These are phyloP conservation scores for Drosophila picticornis DNA, from an alignment of 2,888 invertebrate genomes.

Conservation along the genomic window DNA sequence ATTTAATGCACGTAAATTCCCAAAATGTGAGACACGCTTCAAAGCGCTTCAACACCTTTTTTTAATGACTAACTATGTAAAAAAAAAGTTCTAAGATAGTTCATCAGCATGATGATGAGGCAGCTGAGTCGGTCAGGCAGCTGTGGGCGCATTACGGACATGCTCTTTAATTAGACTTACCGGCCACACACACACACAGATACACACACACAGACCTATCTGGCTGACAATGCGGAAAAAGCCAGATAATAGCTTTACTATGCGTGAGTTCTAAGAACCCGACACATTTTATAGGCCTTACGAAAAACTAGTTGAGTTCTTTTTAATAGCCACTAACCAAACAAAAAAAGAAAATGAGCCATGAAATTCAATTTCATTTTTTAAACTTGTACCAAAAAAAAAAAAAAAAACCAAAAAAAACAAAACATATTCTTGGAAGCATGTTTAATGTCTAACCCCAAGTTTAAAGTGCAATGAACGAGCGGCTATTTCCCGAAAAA, in stretches of 20 bases:
- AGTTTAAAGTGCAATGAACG: conserved; percentile 62
- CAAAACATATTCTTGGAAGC: conserved; percentile 59
- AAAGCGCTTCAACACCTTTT: conserved; percentile 25
- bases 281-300: conserved; percentile 62
- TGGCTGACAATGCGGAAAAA: conserved; percentile 59
- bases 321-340: conserved; percentile 58
- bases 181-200: neutral
- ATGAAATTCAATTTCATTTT: conserved; percentile 73
- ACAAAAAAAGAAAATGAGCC: conserved; percentile 43
- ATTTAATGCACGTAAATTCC: conserved; percentile 22
- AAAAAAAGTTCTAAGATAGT: conserved; percentile 12
- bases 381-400: conserved; percentile 1
- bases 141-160: conserved; percentile 58
- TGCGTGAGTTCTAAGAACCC: conserved; percentile 67
- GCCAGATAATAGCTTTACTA: conserved; percentile 30
- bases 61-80: conserved; percentile 27
- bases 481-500: neutral
- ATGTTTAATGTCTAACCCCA: conserved; percentile 18
- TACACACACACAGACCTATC: neutral
- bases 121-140: neutral
- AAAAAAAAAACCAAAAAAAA: neutral
- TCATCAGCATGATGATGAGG: conserved; percentile 6
- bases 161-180: conserved; percentile 53
- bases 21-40: conserved; percentile 26
- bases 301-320: conserved; percentile 64